Base-by-base conservation (phyloP, 1,140 invertebrate species). In the Meloidogyne hapla region DNA sequence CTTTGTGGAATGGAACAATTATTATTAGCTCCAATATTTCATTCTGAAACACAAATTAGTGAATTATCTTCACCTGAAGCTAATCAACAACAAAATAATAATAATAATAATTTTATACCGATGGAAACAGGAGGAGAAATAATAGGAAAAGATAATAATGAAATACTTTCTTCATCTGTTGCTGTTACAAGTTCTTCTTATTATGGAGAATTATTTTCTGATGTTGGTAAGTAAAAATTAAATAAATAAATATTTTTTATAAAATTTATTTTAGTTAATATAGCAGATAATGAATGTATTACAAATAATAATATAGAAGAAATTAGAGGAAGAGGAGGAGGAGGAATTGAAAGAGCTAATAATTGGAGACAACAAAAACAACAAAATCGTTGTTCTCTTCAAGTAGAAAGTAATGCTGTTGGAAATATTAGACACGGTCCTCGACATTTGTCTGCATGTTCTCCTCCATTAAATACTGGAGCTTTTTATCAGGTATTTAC, bases 61-160 rank as follows among this genome's bases (percentile, higher is more conserved):
- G 48, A 56, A 56, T 56, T 56, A 56, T 56, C 48, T 56, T 56
- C 48, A n/a, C 48, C 48, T 56, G 48, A 56, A 56, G 48, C 48
- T 56, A 56, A 56, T n/a, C 18, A 56, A 3, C 45, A 48, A 56
- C 18, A 56, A n/a, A 56, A 56, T 56, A 56, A 56, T 56, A n/a
- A 45, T 45, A 15, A n/a, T 56, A 5, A n/a, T n/a, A 8, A 6
- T 33, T 33, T 8, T 33, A 6, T 33, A 33, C 4, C 33, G 4
- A 33, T 33, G 33, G 33, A 33, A 33, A 33, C 33, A 6, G 33
- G 33, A 8, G 5, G 33, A 33, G 33, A 33, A 33, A 56, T 56
- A 56, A 56, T 6, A n/a, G 3, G 1, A n/a, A 9, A 56, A n/a
- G n/a, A n/a, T n/a, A 56, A 56, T 56, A 56, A 21, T 56, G 48